Evolutionary conservation across 2,888 invertebrate species (phyloP).

Genomic region (Seladonia tumulorum): DNA sequence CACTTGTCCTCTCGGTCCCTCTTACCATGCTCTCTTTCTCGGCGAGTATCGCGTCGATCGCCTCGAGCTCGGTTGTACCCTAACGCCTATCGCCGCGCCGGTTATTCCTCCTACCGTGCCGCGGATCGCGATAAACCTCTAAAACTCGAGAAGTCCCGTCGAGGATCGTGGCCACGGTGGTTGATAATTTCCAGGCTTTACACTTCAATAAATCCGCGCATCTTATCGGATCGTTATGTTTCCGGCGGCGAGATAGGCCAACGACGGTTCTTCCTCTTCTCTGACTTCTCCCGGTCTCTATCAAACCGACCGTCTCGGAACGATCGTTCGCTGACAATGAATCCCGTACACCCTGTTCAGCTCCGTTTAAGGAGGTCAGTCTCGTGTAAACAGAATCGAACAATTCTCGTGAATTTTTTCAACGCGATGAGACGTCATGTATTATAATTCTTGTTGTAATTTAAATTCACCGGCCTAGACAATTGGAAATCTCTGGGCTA

Average conservation of each 20-base stretch:
- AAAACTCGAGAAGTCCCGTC: constrained; percentile 32
- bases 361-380: background rate
- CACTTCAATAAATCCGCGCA: constrained; percentile 63
- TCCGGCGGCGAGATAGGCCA: constrained; percentile 33
- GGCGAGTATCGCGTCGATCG: constrained; percentile 39
- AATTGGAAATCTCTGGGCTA: no score
- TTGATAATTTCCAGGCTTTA: constrained; percentile 60
- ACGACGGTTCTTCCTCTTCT: constrained; percentile 30
- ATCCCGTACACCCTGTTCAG: constrained; percentile 28
- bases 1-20: background rate
- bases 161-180: constrained; percentile 18
- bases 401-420: no score
- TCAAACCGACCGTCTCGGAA: constrained; percentile 33
- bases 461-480: no score
- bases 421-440: no score
- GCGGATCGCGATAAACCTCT: constrained; percentile 49
- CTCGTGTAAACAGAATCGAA: background rate
- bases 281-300: background rate
- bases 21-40: background rate
- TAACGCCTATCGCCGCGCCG: background rate
- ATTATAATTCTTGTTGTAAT: no score
- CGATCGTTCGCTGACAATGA: constrained; percentile 65
- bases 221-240: constrained; percentile 67
- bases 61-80: constrained; percentile 16
- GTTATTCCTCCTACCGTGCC: constrained; percentile 27